Evolutionary conservation across 1,140 invertebrate genomes (phyloP).

Genomic region (Trichoplusia ni): DNA sequence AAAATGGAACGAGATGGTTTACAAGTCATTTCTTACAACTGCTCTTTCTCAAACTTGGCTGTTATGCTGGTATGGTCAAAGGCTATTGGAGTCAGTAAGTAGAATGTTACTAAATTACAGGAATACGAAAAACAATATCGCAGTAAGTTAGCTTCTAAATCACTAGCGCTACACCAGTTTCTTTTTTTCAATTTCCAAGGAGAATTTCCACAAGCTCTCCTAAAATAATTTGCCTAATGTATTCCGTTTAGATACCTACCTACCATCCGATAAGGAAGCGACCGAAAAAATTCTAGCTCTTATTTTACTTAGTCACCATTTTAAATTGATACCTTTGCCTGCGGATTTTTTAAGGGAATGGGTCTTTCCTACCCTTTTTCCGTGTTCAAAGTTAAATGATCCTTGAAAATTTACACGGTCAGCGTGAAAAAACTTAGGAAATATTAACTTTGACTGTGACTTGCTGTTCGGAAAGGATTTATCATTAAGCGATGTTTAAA

Average conservation of each 20-base stretch:
- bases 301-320: too few species aligned
- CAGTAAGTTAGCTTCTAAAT: too few species aligned
- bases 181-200: too few species aligned
- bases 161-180: too few species aligned
- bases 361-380: not conserved
- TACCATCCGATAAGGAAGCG: too few species aligned
- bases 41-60: constrained; percentile 47
- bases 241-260: too few species aligned
- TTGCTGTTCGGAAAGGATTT: not conserved
- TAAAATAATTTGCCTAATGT: too few species aligned
- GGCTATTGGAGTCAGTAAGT: constrained; percentile 47
- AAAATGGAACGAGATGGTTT: constrained; percentile 48
- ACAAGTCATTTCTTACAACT: constrained; percentile 46
- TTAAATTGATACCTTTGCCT: not conserved
- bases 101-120: too few species aligned
- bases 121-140: too few species aligned
- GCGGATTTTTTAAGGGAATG: not conserved
- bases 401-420: not conserved
- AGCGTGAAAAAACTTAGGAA: not conserved
- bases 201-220: too few species aligned
- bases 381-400: not conserved
- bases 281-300: too few species aligned
- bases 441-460: not conserved
- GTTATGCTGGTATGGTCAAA: constrained; percentile 47
- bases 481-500: too few species aligned